phyloP scores from a whole-genome alignment of 2,888 invertebrate species.

The Neoaliturus tenellus region DNA sequence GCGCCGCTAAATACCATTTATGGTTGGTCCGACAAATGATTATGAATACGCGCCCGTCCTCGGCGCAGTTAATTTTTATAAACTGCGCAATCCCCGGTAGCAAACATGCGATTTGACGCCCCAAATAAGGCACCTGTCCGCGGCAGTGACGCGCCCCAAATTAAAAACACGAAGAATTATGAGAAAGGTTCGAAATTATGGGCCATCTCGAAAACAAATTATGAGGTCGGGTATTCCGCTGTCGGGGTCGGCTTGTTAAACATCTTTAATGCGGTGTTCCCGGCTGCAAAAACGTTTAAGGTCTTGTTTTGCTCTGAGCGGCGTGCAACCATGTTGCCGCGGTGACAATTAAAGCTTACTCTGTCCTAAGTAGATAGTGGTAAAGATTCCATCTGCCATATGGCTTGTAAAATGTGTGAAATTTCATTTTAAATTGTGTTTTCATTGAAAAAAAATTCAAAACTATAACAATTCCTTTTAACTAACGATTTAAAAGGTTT shows the following conservation, averaged over 20 bases:
- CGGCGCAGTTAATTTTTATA: slow-evolving; percentile 37
- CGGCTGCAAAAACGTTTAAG: neutral
- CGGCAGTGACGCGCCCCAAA: neutral
- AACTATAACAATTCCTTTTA: too few species aligned
- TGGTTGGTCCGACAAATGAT: slow-evolving; percentile 27
- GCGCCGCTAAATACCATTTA: slow-evolving; percentile 34
- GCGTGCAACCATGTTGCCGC: neutral
- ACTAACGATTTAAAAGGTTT: too few species aligned
- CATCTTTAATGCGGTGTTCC: slow-evolving; percentile 4
- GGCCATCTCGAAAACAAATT: slow-evolving; percentile 46
- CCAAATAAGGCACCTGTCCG: slow-evolving; percentile 29
- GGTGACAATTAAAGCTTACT: too few species aligned
- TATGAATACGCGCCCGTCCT: slow-evolving; percentile 24
- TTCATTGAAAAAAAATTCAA: too few species aligned
- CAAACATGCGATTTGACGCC: neutral
- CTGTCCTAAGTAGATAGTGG: too few species aligned
- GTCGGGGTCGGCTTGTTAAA: slow-evolving; percentile 27
- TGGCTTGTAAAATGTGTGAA: too few species aligned
- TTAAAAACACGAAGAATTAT: slow-evolving; percentile 7
- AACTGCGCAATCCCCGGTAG: slow-evolving; percentile 17
- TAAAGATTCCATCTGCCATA: too few species aligned
- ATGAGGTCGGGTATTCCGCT: neutral
- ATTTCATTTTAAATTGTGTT: too few species aligned
- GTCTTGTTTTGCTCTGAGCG: neutral
- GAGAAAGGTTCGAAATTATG: slow-evolving; percentile 31